phyloP scores from a whole-genome alignment of 2,113 vertebrate genomes.

The Ellobius talpinus region DNA sequence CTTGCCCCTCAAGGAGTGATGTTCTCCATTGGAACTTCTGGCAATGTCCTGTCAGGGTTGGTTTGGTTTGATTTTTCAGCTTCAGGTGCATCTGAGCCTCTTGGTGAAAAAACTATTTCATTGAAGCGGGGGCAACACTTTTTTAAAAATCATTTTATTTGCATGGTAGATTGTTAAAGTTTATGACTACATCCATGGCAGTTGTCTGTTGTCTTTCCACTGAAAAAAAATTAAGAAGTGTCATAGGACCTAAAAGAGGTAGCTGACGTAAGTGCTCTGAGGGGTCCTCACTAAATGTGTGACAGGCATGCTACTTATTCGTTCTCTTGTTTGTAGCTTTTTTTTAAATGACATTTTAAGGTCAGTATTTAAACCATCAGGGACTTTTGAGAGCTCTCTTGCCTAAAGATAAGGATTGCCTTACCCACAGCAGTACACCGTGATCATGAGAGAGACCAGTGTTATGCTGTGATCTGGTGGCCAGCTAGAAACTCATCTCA shows the following conservation, averaged over 20 bases:
- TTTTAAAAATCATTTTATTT: slow-evolving; percentile 85
- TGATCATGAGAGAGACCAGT: not conserved
- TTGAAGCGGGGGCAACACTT: slow-evolving; percentile 46
- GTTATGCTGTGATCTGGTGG: slow-evolving; percentile 70
- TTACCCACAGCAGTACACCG: not conserved
- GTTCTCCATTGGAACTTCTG: slow-evolving; percentile 76
- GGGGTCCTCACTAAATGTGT: slow-evolving; percentile 85
- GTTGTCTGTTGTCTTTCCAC: slow-evolving; percentile 86
- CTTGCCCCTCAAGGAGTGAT: slow-evolving; percentile 52
- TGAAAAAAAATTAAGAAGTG: slow-evolving; percentile 65
- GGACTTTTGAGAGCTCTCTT: not conserved
- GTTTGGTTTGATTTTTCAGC: not conserved
- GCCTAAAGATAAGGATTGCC: not conserved
- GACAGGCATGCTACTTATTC: slow-evolving; percentile 90
- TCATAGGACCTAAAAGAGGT: slow-evolving; percentile 79
- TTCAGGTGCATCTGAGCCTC: slow-evolving; percentile 46
- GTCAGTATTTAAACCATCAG: slow-evolving; percentile 85
- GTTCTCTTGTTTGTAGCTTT: slow-evolving; percentile 86
- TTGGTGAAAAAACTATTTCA: slow-evolving; percentile 67
- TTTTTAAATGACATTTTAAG: slow-evolving; percentile 88
- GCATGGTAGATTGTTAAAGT: slow-evolving; percentile 86
- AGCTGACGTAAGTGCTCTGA: slow-evolving; percentile 75
- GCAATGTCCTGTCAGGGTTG: slow-evolving; percentile 57
- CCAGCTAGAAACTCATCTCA: slow-evolving; percentile 75
- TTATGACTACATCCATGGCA: slow-evolving; percentile 82